A percentile compares a stretch with the other conserved stretches of the same genome.
Conservation (phyloP, 23 tunicate genomes). For the Botrylloides violaceus region DNA sequence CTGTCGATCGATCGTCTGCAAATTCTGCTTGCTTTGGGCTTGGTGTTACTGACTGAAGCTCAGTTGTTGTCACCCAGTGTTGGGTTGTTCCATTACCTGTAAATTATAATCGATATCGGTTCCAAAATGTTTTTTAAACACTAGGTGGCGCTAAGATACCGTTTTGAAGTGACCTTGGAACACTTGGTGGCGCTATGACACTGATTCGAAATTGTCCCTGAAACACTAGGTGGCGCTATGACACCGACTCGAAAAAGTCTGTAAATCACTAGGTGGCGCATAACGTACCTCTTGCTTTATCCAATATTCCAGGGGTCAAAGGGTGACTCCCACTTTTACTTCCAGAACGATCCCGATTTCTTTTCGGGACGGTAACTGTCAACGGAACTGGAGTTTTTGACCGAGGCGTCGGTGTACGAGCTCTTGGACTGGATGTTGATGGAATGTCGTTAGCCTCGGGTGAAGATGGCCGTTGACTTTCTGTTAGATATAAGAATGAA, state of each 20-base stretch:
- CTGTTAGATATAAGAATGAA: no score
- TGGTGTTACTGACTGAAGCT: neutral
- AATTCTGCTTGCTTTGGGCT: neutral
- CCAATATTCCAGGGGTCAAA: slow-evolving; percentile 37
- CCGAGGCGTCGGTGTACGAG: slow-evolving; percentile 9
- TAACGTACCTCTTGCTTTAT: slow-evolving; percentile 58
- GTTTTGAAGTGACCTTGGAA: no score
- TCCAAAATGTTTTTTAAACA: no score
- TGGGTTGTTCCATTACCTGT: slow-evolving; percentile 31
- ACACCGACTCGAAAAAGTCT: no score
- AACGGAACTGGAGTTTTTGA: slow-evolving; percentile 11
- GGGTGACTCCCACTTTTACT: slow-evolving; percentile 1
- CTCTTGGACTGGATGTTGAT: neutral
- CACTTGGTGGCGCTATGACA: no score
- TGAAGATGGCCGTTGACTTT: no score
- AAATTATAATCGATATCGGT: neutral
- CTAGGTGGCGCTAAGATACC: no score
- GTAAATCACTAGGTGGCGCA: no score
- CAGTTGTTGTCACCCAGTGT: slow-evolving; percentile 58
- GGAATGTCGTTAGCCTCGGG: neutral
- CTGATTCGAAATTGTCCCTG: no score
- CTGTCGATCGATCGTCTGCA: neutral
- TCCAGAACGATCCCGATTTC: slow-evolving; percentile 18
- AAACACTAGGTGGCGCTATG: no score
- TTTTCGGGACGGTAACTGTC: slow-evolving; percentile 24